These are phyloP conservation scores for Dendrocincla fuliginosa DNA, from an alignment of 2,797 vertebrate genomes.

Conservation along the genomic window DNA sequence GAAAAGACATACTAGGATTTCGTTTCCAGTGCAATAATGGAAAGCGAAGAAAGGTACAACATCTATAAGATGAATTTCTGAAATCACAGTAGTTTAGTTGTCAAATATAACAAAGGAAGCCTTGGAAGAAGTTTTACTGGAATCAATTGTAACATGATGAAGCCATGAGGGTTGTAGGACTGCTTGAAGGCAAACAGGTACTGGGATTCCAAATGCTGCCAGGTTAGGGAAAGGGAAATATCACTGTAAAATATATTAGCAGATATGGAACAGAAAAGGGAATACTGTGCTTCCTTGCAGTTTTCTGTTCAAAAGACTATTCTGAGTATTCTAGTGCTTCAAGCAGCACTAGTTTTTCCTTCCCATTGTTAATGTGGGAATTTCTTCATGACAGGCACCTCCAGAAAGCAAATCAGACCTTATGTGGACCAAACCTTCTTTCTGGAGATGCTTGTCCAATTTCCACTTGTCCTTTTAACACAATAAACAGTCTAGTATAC, in stretches of 20 bases:
- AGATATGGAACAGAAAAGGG: not conserved
- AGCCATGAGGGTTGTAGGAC: not conserved
- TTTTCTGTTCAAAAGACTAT: not conserved
- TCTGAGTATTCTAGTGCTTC: not conserved
- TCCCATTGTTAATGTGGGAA: not conserved
- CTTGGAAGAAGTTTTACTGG: not conserved
- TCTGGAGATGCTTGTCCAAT: not conserved
- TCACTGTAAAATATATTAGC: not conserved
- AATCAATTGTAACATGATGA: not conserved
- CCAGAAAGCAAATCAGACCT: not conserved
- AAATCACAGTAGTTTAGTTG: not conserved
- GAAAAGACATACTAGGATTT: not conserved
- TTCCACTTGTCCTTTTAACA: not conserved
- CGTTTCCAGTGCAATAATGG: not conserved
- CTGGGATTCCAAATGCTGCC: not conserved
- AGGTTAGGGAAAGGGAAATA: not conserved
- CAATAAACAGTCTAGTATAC: not conserved
- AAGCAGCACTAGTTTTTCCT: not conserved
- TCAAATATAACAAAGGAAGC: not conserved
- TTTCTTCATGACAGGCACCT: not conserved
- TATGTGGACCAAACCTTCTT: not conserved
- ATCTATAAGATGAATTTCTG: not conserved
- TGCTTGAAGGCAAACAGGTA: not conserved
- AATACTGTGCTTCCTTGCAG: not conserved
- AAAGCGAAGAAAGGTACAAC: not conserved